A percentile compares a stretch with the other conserved stretches of the same genome.
phyloP scores from a whole-genome alignment of 2,888 invertebrate genomes.

The Cinara cedri region DNA sequence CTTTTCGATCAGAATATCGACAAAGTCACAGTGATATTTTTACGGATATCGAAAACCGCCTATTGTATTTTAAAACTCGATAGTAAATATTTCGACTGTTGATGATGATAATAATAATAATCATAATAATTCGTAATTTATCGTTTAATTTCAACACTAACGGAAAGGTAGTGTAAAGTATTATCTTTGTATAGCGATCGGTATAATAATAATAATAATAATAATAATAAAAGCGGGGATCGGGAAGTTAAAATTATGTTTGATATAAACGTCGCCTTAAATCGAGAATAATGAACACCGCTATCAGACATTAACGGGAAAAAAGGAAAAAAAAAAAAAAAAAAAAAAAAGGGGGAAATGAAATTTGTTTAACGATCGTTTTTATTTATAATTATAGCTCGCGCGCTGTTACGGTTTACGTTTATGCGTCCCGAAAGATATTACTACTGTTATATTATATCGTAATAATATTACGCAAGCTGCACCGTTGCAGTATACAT shows the following conservation, averaged over 20 bases:
- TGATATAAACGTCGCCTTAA: slow-evolving; percentile 46
- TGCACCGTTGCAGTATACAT: too few relatives aligned
- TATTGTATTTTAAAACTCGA: not conserved
- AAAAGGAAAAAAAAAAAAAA: too few relatives aligned
- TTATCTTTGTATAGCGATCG: slow-evolving; percentile 40
- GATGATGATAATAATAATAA: too few relatives aligned
- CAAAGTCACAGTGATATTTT: too few relatives aligned
- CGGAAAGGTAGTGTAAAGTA: not conserved
- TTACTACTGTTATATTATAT: not conserved
- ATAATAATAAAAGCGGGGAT: too few relatives aligned
- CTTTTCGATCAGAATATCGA: too few relatives aligned
- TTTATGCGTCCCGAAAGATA: slow-evolving; percentile 37
- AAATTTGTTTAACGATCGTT: slow-evolving; percentile 49
- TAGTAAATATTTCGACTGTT: slow-evolving; percentile 1
- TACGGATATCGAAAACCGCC: too few relatives aligned
- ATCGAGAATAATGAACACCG: slow-evolving; percentile 51
- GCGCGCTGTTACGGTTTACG: slow-evolving; percentile 41
- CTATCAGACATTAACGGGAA: slow-evolving; percentile 19
- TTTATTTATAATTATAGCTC: slow-evolving; percentile 50
- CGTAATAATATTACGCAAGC: too few relatives aligned
- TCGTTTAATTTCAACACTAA: slow-evolving; percentile 33
- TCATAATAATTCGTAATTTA: slow-evolving; percentile 31
- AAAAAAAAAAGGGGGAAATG: slow-evolving; percentile 38
- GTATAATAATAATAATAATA: slow-evolving; percentile 14
- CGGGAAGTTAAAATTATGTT: slow-evolving; percentile 39